These are phyloP conservation scores for Pseudorhiza aurosa DNA, from an alignment of 30 jellyfish, hydroid and myxozoan species.

Conservation along the genomic window DNA sequence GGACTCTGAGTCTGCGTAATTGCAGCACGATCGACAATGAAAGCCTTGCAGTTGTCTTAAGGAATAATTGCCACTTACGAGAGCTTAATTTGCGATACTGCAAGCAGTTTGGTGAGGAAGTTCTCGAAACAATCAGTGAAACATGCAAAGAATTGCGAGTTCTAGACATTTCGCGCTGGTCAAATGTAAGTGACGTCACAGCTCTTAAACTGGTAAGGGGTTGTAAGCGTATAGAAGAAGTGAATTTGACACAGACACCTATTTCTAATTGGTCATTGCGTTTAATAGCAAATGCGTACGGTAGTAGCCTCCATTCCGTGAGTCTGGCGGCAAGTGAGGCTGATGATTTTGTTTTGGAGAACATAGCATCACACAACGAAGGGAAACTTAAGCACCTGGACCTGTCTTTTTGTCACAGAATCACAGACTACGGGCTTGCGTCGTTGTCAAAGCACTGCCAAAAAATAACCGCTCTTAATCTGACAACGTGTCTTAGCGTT, in stretches of 20 bases:
- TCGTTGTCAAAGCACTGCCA: constrained; percentile 3
- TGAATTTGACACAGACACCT: constrained; percentile 26
- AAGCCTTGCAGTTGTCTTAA: constrained; percentile 18
- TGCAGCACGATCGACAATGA: constrained; percentile 25
- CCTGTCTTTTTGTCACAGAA: constrained; percentile 23
- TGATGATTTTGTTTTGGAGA: constrained; percentile 10
- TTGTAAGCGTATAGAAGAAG: constrained; percentile 5
- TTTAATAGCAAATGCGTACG: neutral
- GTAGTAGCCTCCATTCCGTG: neutral
- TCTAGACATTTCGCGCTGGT: constrained; percentile 52
- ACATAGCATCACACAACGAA: neutral
- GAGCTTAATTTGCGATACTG: constrained; percentile 42
- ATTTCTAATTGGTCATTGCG: constrained; percentile 35
- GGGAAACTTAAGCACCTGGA: neutral
- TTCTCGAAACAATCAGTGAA: neutral
- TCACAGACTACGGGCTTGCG: constrained; percentile 14
- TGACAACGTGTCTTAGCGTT: constrained; percentile 12
- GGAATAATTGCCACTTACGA: neutral
- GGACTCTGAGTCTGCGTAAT: constrained; percentile 10
- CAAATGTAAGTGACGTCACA: constrained; percentile 10
- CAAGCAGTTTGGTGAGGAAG: constrained; percentile 8
- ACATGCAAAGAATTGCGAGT: constrained; percentile 5
- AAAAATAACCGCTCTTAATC: neutral
- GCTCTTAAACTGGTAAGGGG: constrained; percentile 14
- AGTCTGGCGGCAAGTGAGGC: constrained; percentile 17